These are phyloP conservation scores for Erebia aethiops DNA, from an alignment of 2,888 invertebrate genomes.

Conservation along the genomic window DNA sequence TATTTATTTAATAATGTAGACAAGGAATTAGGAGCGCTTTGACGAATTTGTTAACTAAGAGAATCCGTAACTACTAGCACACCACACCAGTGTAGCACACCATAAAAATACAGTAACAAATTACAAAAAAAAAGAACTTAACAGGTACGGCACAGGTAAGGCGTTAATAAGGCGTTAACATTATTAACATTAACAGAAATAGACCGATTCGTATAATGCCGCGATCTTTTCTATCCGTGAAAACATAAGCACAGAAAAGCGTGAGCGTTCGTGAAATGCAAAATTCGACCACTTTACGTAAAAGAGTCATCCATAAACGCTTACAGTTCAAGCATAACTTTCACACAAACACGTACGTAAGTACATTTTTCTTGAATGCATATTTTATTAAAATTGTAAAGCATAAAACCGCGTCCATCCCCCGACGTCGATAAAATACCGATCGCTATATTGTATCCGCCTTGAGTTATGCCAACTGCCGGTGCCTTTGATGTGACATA, in stretches of 20 bases:
- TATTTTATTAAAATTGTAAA: slow-evolving; percentile 43
- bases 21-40: too few relatives aligned
- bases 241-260: not conserved
- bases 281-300: slow-evolving; percentile 8
- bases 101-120: too few relatives aligned
- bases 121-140: too few relatives aligned
- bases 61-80: too few relatives aligned
- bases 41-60: too few relatives aligned
- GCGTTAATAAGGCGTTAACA: too few relatives aligned
- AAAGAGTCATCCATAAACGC: slow-evolving; percentile 25
- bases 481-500: slow-evolving; percentile 55
- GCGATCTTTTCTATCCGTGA: too few relatives aligned
- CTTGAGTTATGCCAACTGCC: slow-evolving; percentile 60
- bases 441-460: slow-evolving; percentile 66
- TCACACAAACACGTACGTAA: slow-evolving; percentile 11
- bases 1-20: too few relatives aligned
- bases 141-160: too few relatives aligned
- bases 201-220: too few relatives aligned
- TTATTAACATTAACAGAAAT: too few relatives aligned
- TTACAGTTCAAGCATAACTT: slow-evolving; percentile 24
- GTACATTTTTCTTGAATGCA: slow-evolving; percentile 30
- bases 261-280: not conserved
- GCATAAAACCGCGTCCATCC: slow-evolving; percentile 49
- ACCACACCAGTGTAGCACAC: too few relatives aligned
- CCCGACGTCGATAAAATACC: slow-evolving; percentile 60